phyloP scores from a whole-genome alignment of 2,888 invertebrate genomes.

The Pherbina coryleti region DNA sequence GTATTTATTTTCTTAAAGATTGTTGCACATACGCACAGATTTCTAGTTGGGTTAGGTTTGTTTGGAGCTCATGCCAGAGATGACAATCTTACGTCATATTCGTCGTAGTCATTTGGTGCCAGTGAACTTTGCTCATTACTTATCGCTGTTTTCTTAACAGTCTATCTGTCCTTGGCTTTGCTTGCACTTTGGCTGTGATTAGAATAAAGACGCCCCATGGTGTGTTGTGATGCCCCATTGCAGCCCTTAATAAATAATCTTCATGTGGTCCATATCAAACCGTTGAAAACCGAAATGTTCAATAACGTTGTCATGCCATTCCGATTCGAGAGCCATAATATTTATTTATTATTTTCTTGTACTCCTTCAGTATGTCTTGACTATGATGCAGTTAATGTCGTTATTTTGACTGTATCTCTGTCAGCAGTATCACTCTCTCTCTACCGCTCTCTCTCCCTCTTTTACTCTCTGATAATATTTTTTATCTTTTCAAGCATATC shows the following conservation, averaged over 20 bases:
- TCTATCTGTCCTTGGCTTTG: not conserved
- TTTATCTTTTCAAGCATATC: slow-evolving; percentile 26
- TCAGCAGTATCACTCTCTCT: not conserved
- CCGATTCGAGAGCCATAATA: not conserved
- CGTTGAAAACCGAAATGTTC: not conserved
- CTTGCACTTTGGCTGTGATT: not conserved
- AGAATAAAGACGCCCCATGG: slow-evolving; percentile 5
- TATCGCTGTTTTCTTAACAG: not conserved
- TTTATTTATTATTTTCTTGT: slow-evolving; percentile 18
- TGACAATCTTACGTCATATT: slow-evolving; percentile 28
- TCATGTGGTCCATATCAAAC: not conserved
- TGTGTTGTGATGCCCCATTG: not conserved
- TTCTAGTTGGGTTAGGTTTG: not conserved
- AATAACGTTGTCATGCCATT: not conserved
- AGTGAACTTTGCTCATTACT: slow-evolving; percentile 21
- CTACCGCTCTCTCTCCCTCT: not conserved
- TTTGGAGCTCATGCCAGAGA: not conserved
- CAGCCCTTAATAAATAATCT: slow-evolving; percentile 9
- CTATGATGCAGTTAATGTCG: not conserved
- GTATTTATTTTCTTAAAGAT: too few relatives aligned
- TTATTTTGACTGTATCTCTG: too few relatives aligned
- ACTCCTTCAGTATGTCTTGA: not conserved
- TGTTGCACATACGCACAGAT: too few relatives aligned
- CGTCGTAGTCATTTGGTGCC: slow-evolving; percentile 12
- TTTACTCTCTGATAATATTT: not conserved